Conservation (phyloP, 2,888 invertebrate species). For the Phania funesta region DNA sequence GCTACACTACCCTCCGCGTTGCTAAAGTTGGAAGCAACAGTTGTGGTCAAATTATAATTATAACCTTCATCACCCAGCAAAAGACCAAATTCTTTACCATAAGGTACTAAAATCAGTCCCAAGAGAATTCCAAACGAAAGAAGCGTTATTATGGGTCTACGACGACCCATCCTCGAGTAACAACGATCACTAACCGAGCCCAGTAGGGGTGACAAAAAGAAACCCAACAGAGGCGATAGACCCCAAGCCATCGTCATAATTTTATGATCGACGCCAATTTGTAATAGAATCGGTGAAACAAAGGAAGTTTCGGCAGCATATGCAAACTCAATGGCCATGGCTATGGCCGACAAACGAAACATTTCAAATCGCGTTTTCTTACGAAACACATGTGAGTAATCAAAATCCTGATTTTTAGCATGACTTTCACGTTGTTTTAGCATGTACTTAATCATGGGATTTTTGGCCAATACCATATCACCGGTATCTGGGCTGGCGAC, state of each 20-base stretch:
- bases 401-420: constrained; percentile 77
- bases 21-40: constrained; percentile 57
- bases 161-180: constrained; percentile 81
- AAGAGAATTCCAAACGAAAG: constrained; percentile 83
- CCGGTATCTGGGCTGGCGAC: constrained; percentile 70
- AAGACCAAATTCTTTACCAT: constrained; percentile 82
- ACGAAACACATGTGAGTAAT: constrained; percentile 80
- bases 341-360: constrained; percentile 77
- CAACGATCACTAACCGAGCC: constrained; percentile 84
- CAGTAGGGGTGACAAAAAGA: constrained; percentile 80
- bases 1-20: constrained; percentile 69
- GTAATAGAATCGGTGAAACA: constrained; percentile 84
- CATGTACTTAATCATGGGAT: constrained; percentile 79
- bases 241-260: constrained; percentile 83
- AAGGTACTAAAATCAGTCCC: constrained; percentile 83
- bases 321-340: constrained; percentile 84
- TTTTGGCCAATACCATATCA: constrained; percentile 74
- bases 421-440: constrained; percentile 78
- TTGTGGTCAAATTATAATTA: constrained; percentile 57
- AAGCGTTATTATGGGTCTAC: constrained; percentile 83
- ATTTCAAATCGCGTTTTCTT: constrained; percentile 77
- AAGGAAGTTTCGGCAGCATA: constrained; percentile 86
- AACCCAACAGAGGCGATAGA: constrained; percentile 79
- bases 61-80: constrained; percentile 80
- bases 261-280: constrained; percentile 83